Evolutionary conservation across 1,140 invertebrate genomes (phyloP).

Genomic region (Pseudachorutes palmiensis): DNA sequence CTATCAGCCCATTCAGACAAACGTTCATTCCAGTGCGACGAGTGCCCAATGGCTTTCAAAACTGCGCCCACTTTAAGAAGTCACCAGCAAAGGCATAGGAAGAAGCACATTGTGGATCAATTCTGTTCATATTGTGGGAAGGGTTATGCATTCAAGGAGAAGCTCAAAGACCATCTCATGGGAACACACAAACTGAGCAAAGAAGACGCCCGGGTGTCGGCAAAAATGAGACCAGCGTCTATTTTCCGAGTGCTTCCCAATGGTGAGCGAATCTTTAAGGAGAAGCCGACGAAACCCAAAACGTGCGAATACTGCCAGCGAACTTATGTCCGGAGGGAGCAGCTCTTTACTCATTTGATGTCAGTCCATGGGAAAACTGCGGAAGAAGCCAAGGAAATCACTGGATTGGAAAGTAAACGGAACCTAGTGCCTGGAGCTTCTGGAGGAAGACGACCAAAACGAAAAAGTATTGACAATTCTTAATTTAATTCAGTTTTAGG

Average conservation of each 20-base stretch:
- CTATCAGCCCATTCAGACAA: background rate
- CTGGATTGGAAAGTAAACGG: background rate
- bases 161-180: background rate
- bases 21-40: background rate
- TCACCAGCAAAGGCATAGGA: background rate
- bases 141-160: constrained; percentile 1
- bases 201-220: background rate
- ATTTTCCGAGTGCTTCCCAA: background rate
- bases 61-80: background rate
- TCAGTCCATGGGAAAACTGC: background rate
- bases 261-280: background rate
- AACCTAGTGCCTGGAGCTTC: background rate
- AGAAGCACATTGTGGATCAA: background rate
- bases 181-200: background rate
- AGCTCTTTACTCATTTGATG: background rate
- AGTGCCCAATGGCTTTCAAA: background rate
- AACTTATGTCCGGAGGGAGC: background rate
- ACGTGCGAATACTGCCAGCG: background rate
- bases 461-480: background rate
- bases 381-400: background rate
- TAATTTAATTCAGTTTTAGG: background rate
- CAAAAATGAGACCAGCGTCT: background rate
- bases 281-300: background rate
- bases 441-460: background rate
- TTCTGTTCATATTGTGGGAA: background rate